Base-by-base conservation (phyloP, 2,888 invertebrate species). In the Atrina japonica region DNA sequence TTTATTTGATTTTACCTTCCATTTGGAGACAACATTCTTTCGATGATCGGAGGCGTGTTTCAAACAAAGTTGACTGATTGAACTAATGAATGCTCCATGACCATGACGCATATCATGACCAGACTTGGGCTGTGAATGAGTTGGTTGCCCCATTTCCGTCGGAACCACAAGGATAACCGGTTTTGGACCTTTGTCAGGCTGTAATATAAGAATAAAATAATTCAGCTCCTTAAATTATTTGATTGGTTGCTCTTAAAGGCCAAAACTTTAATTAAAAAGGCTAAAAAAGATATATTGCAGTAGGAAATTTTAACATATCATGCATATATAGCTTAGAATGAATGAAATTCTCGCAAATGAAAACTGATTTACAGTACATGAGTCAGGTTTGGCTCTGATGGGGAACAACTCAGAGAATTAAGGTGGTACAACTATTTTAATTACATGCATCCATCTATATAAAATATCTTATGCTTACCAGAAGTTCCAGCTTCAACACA, bases 401-500 rank as follows among this genome's bases (percentile, higher is more conserved):
- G n/a, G n/a, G n/a, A n/a, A n/a, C n/a, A n/a, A n/a, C n/a, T n/a
- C n/a, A n/a, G n/a, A n/a, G n/a, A n/a, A n/a, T n/a, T n/a, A n/a
- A n/a, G n/a, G n/a, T n/a, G n/a, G n/a, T n/a, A n/a, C n/a, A n/a
- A n/a, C n/a, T n/a, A n/a, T n/a, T n/a, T n/a, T n/a, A n/a, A n/a
- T n/a, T n/a, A n/a, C n/a, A n/a, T n/a, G n/a, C n/a, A n/a, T n/a
- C n/a, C n/a, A n/a, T n/a, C n/a, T n/a, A n/a, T n/a, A n/a, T n/a
- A n/a, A n/a, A n/a, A n/a, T n/a, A n/a, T n/a, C n/a, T n/a, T 47
- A 11, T 18, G 68, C 76, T 53, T 78, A 88, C 87, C 72, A 78
- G 45, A n/a, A 86, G 73, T 21, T 76, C 70, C 9, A 88, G 77
- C 45, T 82, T 81, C 18, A 77, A 73, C 1, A 91, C 92, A 1